A percentile compares a stretch with the other conserved stretches of the same genome.
These are phyloP conservation scores for Tanypteryx hageni DNA, from an alignment of 2,888 invertebrate species.

Conservation along the genomic window DNA sequence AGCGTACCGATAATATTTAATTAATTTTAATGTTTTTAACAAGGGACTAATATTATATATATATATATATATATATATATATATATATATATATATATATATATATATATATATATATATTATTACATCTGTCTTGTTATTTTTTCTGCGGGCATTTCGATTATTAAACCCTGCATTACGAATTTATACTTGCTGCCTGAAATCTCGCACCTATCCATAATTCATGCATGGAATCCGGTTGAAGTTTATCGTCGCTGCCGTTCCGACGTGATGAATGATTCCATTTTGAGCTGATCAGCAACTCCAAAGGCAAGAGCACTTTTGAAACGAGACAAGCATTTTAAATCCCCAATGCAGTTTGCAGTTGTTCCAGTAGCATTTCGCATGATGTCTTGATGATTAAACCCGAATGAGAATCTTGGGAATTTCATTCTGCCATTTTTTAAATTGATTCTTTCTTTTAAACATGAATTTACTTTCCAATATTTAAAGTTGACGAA, in stretches of 20 bases:
- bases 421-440: background rate
- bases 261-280: background rate
- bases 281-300: background rate
- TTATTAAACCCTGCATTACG: too few relatives aligned
- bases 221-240: background rate
- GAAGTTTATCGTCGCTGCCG: background rate
- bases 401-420: background rate
- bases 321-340: background rate
- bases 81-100: too few relatives aligned
- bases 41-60: too few relatives aligned
- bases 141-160: too few relatives aligned
- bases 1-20: too few relatives aligned
- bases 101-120: too few relatives aligned
- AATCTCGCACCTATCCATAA: background rate
- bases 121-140: too few relatives aligned
- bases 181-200: too few relatives aligned
- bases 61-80: too few relatives aligned
- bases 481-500: background rate
- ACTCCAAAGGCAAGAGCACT: background rate
- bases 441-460: background rate
- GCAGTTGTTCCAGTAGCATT: background rate
- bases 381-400: slow-evolving; percentile 4
- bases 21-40: too few relatives aligned
- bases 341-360: background rate
- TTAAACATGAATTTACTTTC: background rate